These are phyloP conservation scores for Trochalopteron elliotii DNA, from an alignment of 2,113 vertebrate species.

Conservation along the genomic window DNA sequence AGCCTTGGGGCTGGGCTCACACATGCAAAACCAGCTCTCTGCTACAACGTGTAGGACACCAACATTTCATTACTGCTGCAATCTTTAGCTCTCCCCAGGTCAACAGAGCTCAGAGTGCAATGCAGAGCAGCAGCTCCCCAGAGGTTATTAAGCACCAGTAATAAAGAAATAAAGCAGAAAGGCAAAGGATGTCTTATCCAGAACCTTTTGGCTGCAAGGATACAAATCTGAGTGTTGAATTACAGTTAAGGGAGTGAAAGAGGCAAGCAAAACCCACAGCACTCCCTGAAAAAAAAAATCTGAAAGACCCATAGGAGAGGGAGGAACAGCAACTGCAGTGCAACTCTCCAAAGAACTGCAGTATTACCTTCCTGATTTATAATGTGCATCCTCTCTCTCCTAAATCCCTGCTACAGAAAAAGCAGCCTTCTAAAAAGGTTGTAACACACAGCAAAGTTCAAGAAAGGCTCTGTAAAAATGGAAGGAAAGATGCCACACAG, in stretches of 20 bases:
- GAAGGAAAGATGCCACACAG: neutral
- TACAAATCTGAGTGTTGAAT: neutral
- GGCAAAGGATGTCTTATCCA: slow-evolving; percentile 6
- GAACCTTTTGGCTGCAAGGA: slow-evolving; percentile 14
- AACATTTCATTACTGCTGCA: neutral
- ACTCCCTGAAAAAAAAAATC: neutral
- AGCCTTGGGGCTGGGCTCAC: neutral
- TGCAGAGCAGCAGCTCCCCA: neutral
- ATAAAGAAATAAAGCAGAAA: slow-evolving; percentile 33
- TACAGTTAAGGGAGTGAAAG: neutral
- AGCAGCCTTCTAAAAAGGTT: neutral
- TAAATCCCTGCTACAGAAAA: neutral
- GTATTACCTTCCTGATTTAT: slow-evolving; percentile 39
- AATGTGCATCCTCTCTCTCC: neutral
- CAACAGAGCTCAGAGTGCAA: neutral
- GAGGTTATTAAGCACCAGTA: neutral
- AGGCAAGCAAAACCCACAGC: neutral
- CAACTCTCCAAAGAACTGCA: neutral
- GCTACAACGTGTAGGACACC: neutral
- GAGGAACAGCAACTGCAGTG: neutral
- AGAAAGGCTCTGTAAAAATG: neutral
- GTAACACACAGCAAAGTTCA: neutral
- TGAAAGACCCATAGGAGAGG: neutral
- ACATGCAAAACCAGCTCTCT: neutral
- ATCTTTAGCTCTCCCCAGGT: neutral